Base-by-base conservation (phyloP, 2,797 vertebrate species). In the Mionectes olivaceus region DNA sequence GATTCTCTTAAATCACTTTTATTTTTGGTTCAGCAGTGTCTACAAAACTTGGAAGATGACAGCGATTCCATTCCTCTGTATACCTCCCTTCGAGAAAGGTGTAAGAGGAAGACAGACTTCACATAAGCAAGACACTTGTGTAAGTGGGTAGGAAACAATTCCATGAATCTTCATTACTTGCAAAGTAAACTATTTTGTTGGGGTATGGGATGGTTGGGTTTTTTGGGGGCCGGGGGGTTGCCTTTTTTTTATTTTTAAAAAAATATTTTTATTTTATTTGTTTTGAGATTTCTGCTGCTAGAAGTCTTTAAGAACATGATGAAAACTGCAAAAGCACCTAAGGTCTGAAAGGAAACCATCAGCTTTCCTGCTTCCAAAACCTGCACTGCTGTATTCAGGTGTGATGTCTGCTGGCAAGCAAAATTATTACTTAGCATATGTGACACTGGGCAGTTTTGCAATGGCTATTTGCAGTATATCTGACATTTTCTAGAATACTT, bases 201-300 rank as follows among this genome's bases (percentile, higher is more conserved):
- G 5, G 7, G 0, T 23, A 13, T 44, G 30, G 30, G 30, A n/a
- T n/a, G 21, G 22, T n/a, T n/a, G 10, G 7, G 10, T 15, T 11
- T n/a, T 11, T 12, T 46, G 11, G 21, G 9, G 10, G 21, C 41
- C n/a, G n/a, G n/a, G n/a, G n/a, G n/a, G n/a, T n/a, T n/a, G n/a
- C n/a, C n/a, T 43, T 43, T 43, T 43, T 0, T 15, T 50, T 27
- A 4, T 32, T 14, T 9, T 41, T 41, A 15, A 41, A 41, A 44
- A 13, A 69, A 47, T 35, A 16, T 53, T 8, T 44, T 37, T 63
- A 18, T 60, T 37, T 33, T 19, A 16, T 74, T 50, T 37, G 4
- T 35, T 92, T 76, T 67, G 23, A 64, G 30, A 43, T 82, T 92
- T 61, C 7, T 47, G 13, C 11, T 32, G 3, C n/a, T 47, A 50